Evolutionary conservation across 2,888 invertebrate genomes (phyloP).

Genomic region (Diogma glabrata): DNA sequence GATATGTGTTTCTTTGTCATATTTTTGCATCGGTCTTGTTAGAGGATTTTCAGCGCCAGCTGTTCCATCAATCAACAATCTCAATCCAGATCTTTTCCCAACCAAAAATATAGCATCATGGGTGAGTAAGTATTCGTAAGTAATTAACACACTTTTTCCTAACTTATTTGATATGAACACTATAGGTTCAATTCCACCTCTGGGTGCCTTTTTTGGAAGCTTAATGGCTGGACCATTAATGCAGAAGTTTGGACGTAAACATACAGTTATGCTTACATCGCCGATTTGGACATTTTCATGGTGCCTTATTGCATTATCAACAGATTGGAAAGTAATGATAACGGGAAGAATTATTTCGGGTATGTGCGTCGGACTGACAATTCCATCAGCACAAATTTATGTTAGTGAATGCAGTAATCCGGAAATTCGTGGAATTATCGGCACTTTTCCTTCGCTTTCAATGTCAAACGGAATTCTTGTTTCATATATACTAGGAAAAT

Average conservation of each 20-base stretch:
- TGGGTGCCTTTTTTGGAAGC: constrained; percentile 46
- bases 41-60: constrained; percentile 48
- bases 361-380: constrained; percentile 45
- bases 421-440: constrained; percentile 49
- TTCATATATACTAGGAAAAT: constrained; percentile 46
- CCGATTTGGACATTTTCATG: constrained; percentile 44
- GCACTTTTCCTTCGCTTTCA: constrained; percentile 51
- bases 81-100: constrained; percentile 37
- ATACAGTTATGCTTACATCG: constrained; percentile 40
- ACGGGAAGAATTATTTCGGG: constrained; percentile 46
- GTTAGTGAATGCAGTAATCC: constrained; percentile 53
- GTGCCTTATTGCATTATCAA: constrained; percentile 43
- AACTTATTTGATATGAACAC: background rate
- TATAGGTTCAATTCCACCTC: constrained; percentile 43
- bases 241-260: constrained; percentile 42
- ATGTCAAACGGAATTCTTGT: constrained; percentile 52
- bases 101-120: constrained; percentile 42
- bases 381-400: constrained; percentile 52
- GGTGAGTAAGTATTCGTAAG: constrained; percentile 37
- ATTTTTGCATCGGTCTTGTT: constrained; percentile 46
- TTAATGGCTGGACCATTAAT: constrained; percentile 42
- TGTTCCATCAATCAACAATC: constrained; percentile 40
- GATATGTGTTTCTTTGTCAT: constrained; percentile 44
- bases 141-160: background rate
- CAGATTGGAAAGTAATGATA: constrained; percentile 37